These are phyloP conservation scores for Scelioninae gen. 2 DNA, from an alignment of 2,888 invertebrate species.

Conservation along the genomic window DNA sequence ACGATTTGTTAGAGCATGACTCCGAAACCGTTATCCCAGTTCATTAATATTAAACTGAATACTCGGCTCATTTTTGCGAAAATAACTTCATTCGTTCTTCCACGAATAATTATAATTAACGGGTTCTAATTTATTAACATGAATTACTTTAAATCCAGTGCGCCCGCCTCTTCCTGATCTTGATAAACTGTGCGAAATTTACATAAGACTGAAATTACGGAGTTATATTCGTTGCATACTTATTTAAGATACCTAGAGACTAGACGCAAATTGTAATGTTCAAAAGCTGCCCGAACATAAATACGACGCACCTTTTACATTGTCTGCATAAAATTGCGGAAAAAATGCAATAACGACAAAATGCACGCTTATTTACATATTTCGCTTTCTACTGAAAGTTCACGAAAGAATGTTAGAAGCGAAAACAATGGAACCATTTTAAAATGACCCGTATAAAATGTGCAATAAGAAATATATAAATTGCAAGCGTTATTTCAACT, in stretches of 20 bases:
- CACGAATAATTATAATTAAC: slow-evolving; percentile 20
- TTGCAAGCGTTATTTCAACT: too few species aligned
- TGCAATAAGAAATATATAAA: background rate
- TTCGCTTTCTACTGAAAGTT: slow-evolving; percentile 34
- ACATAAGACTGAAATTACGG: slow-evolving; percentile 33
- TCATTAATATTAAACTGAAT: slow-evolving; percentile 38
- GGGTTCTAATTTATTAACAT: too few species aligned
- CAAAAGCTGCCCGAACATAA: slow-evolving; percentile 24
- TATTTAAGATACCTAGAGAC: slow-evolving; percentile 25
- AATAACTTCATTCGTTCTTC: slow-evolving; percentile 29
- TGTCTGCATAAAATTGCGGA: slow-evolving; percentile 25
- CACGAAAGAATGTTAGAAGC: slow-evolving; percentile 18
- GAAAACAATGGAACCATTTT: slow-evolving; percentile 24
- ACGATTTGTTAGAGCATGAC: slow-evolving; percentile 45
- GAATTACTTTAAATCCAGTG: too few species aligned
- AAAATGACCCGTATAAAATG: background rate
- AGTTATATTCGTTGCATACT: slow-evolving; percentile 22
- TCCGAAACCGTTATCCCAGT: slow-evolving; percentile 33
- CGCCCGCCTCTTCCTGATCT: slow-evolving; percentile 34
- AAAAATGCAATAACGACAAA: slow-evolving; percentile 23
- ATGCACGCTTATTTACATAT: slow-evolving; percentile 25
- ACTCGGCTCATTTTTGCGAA: slow-evolving; percentile 9
- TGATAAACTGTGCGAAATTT: slow-evolving; percentile 34
- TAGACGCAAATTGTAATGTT: slow-evolving; percentile 32
- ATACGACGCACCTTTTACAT: slow-evolving; percentile 20